These are phyloP conservation scores for Microplitis mediator DNA, from an alignment of 1,140 invertebrate species.

Conservation along the genomic window DNA sequence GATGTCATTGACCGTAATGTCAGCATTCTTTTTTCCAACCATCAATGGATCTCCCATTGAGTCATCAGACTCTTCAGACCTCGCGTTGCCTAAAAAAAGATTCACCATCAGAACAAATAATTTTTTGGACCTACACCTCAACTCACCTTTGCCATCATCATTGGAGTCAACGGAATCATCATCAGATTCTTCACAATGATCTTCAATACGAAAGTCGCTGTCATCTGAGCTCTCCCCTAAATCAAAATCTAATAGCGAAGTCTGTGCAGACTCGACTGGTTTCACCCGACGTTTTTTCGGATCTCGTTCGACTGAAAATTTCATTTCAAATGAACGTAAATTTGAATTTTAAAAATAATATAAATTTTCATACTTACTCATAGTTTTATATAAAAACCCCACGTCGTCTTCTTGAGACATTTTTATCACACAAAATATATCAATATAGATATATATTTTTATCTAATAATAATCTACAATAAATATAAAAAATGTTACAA, in stretches of 20 bases:
- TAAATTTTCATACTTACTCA: constrained; percentile 55
- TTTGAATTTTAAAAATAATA: not conserved
- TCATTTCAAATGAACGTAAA: not conserved
- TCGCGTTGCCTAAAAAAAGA: constrained; percentile 49
- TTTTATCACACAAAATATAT: constrained; percentile 15
- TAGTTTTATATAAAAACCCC: constrained; percentile 61
- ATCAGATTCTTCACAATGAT: constrained; percentile 79
- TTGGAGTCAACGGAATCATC: constrained; percentile 68
- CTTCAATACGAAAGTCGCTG: constrained; percentile 92
- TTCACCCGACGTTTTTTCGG: constrained; percentile 86
- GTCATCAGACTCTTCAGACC: constrained; percentile 64
- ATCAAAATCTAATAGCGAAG: constrained; percentile 82
- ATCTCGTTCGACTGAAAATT: constrained; percentile 74
- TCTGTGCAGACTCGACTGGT: constrained; percentile 72
- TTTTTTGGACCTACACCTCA: too few relatives aligned
- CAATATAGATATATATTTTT: not conserved
- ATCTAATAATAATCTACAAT: not conserved
- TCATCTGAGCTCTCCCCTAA: constrained; percentile 92
- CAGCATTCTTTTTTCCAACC: constrained; percentile 61
- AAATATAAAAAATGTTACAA: not conserved
- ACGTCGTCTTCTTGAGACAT: constrained; percentile 62
- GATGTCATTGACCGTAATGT: constrained; percentile 61
- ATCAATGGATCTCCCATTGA: constrained; percentile 60
- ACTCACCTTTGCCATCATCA: constrained; percentile 52
- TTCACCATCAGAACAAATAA: not conserved